Base-by-base conservation (phyloP, 2,888 invertebrate genomes). In the Beris chalybata region DNA sequence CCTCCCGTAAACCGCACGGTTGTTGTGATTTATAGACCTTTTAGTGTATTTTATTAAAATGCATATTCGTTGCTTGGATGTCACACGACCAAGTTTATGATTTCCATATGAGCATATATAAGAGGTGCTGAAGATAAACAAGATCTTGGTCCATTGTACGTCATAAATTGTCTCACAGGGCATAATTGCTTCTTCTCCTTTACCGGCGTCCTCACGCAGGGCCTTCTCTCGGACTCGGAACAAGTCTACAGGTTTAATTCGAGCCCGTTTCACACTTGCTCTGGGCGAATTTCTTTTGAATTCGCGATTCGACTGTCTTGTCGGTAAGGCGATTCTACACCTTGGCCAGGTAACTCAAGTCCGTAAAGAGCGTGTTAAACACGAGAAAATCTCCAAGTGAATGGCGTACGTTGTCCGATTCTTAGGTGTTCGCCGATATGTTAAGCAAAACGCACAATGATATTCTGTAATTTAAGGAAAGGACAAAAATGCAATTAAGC, bases 1-100 rank as follows among this genome's bases (percentile, higher is more conserved):
- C 38, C 38, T 38, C 38, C 9, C 38, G 5, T 38, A 7, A 9
- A 38, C 38, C 5, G 38, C 38, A 9, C 38, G 15, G 13, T 15
- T 44, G 45, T 43, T 72, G 79, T 79, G 79, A 79, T 79, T 79
- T 79, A 79, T 79, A 75, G 70, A 77, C 78, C 79, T 79, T 79
- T 79, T 79, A 79, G 76, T 75, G 78, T 77, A 80, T 79, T 80
- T 79, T 79, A 79, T 79, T 79, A 80, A 80, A 79, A 79, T 80
- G 80, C 80, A 80, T 79, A 79, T 79, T 80, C 79, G 79, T 78
- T 79, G 80, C 80, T 79, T 76, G 74, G 72, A 74, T 79, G 80
- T 79, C 80, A 78, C 76, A 74, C 74, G 76, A 70, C 72, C 72
- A 74, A 77, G 79, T 79, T 79, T 79, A 80, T 79, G 79, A 79